A percentile compares a stretch with the other conserved stretches of the same genome.
These are phyloP conservation scores for Monopis laevigella DNA, from an alignment of 2,888 invertebrate genomes.

Conservation along the genomic window DNA sequence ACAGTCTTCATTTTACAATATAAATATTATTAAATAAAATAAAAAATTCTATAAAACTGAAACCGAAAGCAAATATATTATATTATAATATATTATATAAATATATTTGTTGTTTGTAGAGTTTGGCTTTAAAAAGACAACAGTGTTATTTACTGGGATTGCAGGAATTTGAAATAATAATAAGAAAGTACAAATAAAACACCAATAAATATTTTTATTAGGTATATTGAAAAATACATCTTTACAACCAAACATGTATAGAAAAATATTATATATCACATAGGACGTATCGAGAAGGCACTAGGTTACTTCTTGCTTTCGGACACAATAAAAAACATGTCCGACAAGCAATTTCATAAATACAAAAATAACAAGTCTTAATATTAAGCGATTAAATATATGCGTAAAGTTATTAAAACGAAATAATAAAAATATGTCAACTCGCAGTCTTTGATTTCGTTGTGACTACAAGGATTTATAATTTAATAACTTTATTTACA, in stretches of 20 bases:
- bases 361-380: slow-evolving; percentile 4
- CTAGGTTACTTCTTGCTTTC: not conserved
- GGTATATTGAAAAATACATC: slow-evolving; percentile 4
- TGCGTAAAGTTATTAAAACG: not conserved
- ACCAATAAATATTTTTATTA: slow-evolving; percentile 1
- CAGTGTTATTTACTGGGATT: too few species aligned
- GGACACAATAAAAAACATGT: not conserved
- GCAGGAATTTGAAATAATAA: too few species aligned
- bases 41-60: too few species aligned
- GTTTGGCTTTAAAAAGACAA: too few species aligned
- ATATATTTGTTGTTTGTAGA: too few species aligned
- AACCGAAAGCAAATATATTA: too few species aligned
- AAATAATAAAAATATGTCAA: slow-evolving; percentile 2
- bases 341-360: too few species aligned
- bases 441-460: slow-evolving; percentile 64
- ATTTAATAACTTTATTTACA: too few species aligned
- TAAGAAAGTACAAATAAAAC: not conserved
- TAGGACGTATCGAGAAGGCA: slow-evolving; percentile 2
- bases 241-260: slow-evolving; percentile 1
- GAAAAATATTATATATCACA: slow-evolving; percentile 3
- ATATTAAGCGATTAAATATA: slow-evolving; percentile 7
- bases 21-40: too few species aligned
- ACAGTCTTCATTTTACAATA: too few species aligned
- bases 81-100: too few species aligned
- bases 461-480: slow-evolving; percentile 61